A percentile compares a stretch with the other conserved stretches of the same genome.
These are phyloP conservation scores for Pampusana beccarii DNA, from an alignment of 2,113 vertebrate species.

Conservation along the genomic window DNA sequence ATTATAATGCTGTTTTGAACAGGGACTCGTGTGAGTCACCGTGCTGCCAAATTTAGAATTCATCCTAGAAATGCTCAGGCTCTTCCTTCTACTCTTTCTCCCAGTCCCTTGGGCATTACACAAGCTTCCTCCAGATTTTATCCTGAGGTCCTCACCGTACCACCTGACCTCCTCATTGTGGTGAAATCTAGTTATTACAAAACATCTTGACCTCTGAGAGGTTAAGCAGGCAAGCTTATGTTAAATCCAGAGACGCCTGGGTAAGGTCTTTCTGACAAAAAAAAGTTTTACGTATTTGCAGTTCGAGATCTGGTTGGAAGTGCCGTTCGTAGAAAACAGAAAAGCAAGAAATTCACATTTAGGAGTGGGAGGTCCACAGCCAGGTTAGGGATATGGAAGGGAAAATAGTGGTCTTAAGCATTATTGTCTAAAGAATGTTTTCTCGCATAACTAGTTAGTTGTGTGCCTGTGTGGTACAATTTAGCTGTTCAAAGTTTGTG, in stretches of 20 bases:
- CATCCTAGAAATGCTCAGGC: neutral
- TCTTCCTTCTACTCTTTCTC: neutral
- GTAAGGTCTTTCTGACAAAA: neutral
- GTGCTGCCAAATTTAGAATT: neutral
- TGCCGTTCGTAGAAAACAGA: neutral
- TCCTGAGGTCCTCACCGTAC: neutral
- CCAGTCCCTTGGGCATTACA: neutral
- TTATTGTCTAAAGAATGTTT: neutral
- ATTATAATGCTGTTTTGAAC: neutral
- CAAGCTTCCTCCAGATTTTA: neutral
- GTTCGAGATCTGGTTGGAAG: neutral
- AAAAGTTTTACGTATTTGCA: neutral
- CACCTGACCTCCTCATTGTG: neutral
- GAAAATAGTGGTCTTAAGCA: neutral
- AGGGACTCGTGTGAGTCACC: neutral
- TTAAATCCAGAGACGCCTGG: neutral
- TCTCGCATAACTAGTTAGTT: neutral
- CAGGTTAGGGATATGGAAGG: neutral
- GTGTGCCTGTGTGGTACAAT: neutral
- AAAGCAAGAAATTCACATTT: neutral
- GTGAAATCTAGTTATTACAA: neutral
- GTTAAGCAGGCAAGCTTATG: conserved; percentile 5
- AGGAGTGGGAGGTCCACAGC: neutral
- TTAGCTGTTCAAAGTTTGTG: neutral
- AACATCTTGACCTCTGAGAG: neutral